These are phyloP conservation scores for Pomatorhinus ruficollis DNA, from an alignment of 2,113 vertebrate species.

Conservation along the genomic window DNA sequence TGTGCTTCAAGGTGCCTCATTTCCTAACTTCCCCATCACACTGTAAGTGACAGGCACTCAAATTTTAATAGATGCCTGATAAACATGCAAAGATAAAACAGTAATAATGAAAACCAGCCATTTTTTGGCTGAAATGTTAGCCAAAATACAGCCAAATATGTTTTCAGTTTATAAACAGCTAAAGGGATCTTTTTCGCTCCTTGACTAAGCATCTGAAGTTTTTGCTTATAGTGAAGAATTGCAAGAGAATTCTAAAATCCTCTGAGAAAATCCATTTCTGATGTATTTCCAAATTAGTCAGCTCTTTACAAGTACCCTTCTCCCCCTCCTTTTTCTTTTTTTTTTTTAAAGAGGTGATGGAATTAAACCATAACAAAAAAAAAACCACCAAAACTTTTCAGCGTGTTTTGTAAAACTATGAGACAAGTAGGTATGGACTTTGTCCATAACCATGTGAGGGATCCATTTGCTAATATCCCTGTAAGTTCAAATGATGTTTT, in stretches of 20 bases:
- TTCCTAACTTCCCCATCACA: neutral
- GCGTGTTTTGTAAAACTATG: neutral
- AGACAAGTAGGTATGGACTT: neutral
- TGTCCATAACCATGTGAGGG: neutral
- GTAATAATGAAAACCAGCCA: neutral
- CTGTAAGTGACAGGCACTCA: neutral
- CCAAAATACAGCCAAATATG: neutral
- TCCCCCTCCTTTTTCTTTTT: fast-evolving
- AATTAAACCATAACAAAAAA: neutral
- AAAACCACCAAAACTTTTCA: neutral
- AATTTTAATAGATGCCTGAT: neutral
- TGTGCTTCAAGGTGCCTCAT: neutral
- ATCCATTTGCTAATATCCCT: neutral
- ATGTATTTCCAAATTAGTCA: neutral
- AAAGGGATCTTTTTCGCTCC: neutral
- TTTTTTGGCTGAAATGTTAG: neutral
- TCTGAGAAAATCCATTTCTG: neutral
- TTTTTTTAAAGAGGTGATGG: neutral
- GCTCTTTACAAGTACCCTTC: neutral
- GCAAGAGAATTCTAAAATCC: neutral
- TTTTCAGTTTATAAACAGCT: neutral
- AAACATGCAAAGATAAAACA: neutral
- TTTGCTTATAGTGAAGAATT: neutral
- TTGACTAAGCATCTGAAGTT: neutral
- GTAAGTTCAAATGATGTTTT: neutral